Evolutionary conservation across 2,113 vertebrate genomes (phyloP).

Genomic region (Andinoacara biseriatus): DNA sequence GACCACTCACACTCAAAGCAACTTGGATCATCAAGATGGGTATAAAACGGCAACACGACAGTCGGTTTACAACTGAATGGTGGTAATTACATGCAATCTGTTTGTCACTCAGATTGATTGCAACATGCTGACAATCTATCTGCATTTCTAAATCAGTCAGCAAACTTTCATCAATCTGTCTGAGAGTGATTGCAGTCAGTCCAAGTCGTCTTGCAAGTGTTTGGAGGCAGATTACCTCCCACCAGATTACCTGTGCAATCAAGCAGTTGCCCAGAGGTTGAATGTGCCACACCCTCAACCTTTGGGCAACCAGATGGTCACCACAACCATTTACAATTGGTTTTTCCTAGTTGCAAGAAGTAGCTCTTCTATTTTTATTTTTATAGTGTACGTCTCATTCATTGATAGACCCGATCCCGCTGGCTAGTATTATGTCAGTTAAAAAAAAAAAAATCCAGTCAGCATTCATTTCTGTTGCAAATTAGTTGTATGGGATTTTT

Average conservation of each 20-base stretch:
- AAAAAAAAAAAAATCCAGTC: not conserved
- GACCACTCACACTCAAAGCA: no score
- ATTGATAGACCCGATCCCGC: not conserved
- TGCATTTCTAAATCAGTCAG: not conserved
- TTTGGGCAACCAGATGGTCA: not conserved
- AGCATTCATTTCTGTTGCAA: not conserved
- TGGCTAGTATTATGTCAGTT: not conserved
- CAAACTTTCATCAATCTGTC: not conserved
- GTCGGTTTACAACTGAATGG: no score
- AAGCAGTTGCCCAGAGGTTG: not conserved
- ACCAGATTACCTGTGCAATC: not conserved
- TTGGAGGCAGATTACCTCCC: not conserved
- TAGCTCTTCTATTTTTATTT: not conserved
- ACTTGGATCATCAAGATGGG: no score
- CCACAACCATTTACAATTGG: not conserved
- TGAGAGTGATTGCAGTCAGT: not conserved
- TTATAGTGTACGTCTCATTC: no score
- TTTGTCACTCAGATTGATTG: not conserved
- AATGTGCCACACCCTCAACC: not conserved
- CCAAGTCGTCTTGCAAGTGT: not conserved
- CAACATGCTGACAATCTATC: not conserved
- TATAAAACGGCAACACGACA: no score
- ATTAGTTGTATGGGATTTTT: not conserved
- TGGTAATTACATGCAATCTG: no score
- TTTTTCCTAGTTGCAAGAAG: not conserved